phyloP scores from a whole-genome alignment of 2,797 vertebrate species.

The Rhincodon typus region DNA sequence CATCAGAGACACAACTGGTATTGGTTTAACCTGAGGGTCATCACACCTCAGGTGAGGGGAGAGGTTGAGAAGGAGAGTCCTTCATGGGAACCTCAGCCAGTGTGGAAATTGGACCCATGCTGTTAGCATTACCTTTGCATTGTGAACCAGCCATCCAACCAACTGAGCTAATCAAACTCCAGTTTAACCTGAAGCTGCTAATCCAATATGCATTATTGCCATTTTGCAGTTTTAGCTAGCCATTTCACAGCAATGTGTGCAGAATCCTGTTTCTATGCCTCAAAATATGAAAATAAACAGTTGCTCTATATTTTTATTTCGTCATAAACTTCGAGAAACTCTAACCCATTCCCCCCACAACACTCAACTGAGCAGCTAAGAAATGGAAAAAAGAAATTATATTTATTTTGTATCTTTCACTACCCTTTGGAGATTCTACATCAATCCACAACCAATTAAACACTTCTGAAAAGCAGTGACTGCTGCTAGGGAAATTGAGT shows the following conservation, averaged over 20 bases:
- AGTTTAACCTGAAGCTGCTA: neutral
- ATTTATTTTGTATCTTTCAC: neutral
- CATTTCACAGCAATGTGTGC: neutral
- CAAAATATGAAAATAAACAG: neutral
- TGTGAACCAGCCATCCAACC: no score
- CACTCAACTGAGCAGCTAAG: neutral
- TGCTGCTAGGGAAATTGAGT: neutral
- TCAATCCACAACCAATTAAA: neutral
- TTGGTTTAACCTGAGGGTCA: no score
- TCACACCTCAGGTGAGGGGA: no score
- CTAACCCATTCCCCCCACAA: neutral
- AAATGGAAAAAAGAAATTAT: neutral
- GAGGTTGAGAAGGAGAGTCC: no score
- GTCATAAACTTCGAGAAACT: neutral
- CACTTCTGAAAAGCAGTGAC: neutral
- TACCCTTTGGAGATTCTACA: neutral
- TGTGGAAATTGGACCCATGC: no score
- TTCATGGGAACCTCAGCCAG: no score
- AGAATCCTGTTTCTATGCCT: neutral
- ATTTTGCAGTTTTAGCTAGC: neutral
- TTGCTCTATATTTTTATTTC: neutral
- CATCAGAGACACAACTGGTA: no score
- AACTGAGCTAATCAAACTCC: no score
- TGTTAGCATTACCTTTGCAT: no score
- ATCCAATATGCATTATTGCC: neutral